These are phyloP conservation scores for Meteorus cinctellus DNA, from an alignment of 2,888 invertebrate genomes.

Conservation along the genomic window DNA sequence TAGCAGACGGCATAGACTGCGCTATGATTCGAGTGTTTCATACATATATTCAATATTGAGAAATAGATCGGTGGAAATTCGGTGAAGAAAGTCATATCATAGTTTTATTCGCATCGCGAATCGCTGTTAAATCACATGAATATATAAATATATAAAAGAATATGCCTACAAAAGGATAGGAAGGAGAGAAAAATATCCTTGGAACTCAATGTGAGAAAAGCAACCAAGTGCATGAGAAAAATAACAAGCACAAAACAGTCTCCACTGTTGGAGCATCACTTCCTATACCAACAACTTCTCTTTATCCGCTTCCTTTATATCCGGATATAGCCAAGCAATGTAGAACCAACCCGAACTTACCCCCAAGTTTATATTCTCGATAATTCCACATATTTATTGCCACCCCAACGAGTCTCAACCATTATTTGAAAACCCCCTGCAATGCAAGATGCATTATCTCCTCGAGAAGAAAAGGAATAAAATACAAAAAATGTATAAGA, in stretches of 20 bases:
- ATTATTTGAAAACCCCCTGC: not conserved
- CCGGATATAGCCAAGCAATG: constrained; percentile 35
- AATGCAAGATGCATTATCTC: not conserved
- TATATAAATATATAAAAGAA: not conserved
- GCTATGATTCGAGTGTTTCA: no score
- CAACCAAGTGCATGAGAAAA: constrained; percentile 6
- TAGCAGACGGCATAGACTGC: no score
- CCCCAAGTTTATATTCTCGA: constrained; percentile 18
- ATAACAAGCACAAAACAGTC: constrained; percentile 1
- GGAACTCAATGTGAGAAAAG: not conserved
- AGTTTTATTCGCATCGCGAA: not conserved
- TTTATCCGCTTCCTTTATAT: constrained; percentile 37
- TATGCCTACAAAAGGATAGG: not conserved
- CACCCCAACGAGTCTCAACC: not conserved
- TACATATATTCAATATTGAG: no score
- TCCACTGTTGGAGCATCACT: constrained; percentile 8
- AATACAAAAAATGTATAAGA: not conserved
- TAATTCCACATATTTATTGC: constrained; percentile 34
- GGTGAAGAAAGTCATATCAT: not conserved
- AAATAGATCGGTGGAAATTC: no score
- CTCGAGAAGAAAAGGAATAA: not conserved
- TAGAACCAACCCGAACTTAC: constrained; percentile 32
- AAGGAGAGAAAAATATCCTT: not conserved
- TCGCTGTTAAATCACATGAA: not conserved
- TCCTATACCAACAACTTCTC: constrained; percentile 19